phyloP scores from a whole-genome alignment of 92 coral and sea anemone species.

The Porites cylindrica region DNA sequence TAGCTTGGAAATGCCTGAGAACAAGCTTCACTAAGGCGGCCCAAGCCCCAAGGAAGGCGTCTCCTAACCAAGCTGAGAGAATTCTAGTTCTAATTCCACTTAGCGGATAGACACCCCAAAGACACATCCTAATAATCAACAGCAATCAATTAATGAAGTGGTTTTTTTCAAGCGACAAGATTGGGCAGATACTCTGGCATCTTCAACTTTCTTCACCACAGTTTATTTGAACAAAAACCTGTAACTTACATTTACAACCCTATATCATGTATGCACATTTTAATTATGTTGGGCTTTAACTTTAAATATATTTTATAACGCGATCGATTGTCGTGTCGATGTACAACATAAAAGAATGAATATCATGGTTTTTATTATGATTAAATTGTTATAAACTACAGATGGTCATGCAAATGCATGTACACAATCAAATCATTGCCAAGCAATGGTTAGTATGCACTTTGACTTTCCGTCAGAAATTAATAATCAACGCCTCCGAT shows the following conservation, averaged over 20 bases:
- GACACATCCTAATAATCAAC: too few species aligned
- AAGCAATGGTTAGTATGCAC: constrained; percentile 20
- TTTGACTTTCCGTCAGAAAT: constrained; percentile 5
- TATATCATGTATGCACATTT: background rate
- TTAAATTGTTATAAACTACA: background rate
- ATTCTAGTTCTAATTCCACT: too few species aligned
- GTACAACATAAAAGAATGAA: background rate
- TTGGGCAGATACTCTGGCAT: background rate
- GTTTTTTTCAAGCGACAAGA: background rate
- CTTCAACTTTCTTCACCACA: background rate
- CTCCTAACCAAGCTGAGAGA: too few species aligned
- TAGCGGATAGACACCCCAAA: too few species aligned
- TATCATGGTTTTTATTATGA: background rate
- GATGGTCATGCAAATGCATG: constrained; percentile 38
- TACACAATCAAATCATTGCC: constrained; percentile 23
- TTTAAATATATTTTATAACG: background rate
- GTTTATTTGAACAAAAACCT: constrained; percentile 16
- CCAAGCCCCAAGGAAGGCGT: too few species aligned
- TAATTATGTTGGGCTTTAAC: background rate
- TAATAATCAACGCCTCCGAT: background rate
- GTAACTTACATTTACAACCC: background rate
- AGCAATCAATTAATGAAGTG: background rate
- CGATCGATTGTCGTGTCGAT: background rate
- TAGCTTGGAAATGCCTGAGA: too few species aligned
- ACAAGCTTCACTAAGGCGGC: too few species aligned